These are phyloP conservation scores for Poeciliopsis paucimaculata DNA, from an alignment of 2,797 vertebrate genomes.

Conservation along the genomic window DNA sequence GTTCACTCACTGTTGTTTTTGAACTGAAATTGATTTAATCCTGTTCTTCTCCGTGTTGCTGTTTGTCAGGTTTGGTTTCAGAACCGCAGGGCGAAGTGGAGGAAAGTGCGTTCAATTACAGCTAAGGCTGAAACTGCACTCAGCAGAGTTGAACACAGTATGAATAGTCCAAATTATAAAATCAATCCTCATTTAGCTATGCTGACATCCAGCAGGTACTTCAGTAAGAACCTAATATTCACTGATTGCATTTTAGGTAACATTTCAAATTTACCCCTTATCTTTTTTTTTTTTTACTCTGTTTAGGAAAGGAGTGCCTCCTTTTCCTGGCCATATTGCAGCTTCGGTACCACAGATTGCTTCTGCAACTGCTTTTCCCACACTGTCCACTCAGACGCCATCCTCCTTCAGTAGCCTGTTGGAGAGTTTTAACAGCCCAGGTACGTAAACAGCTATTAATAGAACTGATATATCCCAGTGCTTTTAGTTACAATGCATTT, in stretches of 20 bases:
- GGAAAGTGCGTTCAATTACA: constrained; percentile 81
- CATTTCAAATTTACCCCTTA: neutral
- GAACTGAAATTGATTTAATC: constrained; percentile 1
- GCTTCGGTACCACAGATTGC: constrained; percentile 55
- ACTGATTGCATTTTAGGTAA: neutral
- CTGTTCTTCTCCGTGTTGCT: constrained; percentile 12
- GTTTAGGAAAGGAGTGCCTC: constrained; percentile 34
- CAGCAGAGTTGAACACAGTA: constrained; percentile 24
- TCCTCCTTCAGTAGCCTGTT: constrained; percentile 70
- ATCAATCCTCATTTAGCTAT: constrained; percentile 34
- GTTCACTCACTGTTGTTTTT: neutral
- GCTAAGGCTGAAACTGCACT: constrained; percentile 68
- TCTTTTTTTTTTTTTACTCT: constrained; percentile 1
- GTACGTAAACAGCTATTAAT: constrained; percentile 29
- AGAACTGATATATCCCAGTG: neutral
- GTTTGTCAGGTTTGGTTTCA: constrained; percentile 94
- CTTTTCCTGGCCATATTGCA: constrained; percentile 46
- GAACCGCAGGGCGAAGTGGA: constrained; percentile 95
- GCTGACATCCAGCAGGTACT: constrained; percentile 54
- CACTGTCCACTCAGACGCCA: constrained; percentile 59
- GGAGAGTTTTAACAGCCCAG: constrained; percentile 70
- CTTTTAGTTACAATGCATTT: neutral
- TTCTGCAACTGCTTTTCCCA: constrained; percentile 51
- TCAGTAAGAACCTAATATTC: neutral
- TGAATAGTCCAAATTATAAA: constrained; percentile 38